Evolutionary conservation across 2,888 invertebrate genomes (phyloP).

Genomic region (Zaprionus bogoriensis): DNA sequence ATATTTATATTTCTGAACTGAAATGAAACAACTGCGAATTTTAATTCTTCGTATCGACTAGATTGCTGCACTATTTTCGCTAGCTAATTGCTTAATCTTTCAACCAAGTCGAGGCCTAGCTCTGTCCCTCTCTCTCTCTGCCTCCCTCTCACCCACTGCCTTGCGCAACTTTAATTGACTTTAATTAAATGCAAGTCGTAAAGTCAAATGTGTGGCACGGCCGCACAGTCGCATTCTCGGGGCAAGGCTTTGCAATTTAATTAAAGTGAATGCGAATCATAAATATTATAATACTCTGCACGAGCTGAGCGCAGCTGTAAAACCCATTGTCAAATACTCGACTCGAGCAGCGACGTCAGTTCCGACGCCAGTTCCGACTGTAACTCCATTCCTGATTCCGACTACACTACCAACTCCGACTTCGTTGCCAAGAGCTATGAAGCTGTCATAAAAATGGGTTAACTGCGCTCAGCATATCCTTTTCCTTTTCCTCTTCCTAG

Average conservation of each 20-base stretch:
- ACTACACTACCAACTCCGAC: background rate
- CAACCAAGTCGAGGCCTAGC: background rate
- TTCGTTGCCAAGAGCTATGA: background rate
- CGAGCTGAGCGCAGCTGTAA: constrained; percentile 22
- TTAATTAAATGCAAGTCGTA: constrained; percentile 77
- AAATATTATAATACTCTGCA: constrained; percentile 60
- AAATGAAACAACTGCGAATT: background rate
- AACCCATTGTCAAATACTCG: constrained; percentile 57
- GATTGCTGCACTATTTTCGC: background rate
- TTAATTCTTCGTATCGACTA: background rate
- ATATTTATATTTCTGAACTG: background rate
- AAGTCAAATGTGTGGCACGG: constrained; percentile 65
- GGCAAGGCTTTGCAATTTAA: constrained; percentile 57
- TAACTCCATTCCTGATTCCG: background rate
- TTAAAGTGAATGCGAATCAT: constrained; percentile 72
- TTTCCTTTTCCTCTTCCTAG: background rate
- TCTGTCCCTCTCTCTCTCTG: background rate
- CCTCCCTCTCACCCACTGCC: constrained; percentile 6
- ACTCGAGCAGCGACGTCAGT: constrained; percentile 1
- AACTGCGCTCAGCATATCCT: constrained; percentile 3
- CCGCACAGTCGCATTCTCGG: constrained; percentile 34
- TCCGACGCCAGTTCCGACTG: background rate
- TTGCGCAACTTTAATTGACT: constrained; percentile 59
- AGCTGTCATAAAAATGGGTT: constrained; percentile 12
- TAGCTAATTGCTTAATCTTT: background rate